These are phyloP conservation scores for Tetheella fluctuosa DNA, from an alignment of 2,888 invertebrate species.

Conservation along the genomic window DNA sequence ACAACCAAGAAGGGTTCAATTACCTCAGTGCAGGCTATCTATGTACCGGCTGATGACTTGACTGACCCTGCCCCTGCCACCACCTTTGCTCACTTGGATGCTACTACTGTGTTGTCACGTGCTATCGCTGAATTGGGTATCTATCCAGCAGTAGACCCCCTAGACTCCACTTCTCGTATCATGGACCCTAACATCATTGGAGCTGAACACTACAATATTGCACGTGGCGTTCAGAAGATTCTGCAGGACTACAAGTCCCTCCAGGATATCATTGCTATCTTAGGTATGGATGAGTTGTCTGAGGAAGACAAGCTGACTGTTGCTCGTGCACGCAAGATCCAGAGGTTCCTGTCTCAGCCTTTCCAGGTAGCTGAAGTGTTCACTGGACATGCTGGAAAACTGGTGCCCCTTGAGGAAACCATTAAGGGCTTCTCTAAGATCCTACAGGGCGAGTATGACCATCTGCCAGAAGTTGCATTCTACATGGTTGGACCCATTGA, in stretches of 20 bases:
- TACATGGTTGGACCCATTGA: constrained; percentile 97
- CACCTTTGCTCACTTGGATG: constrained; percentile 98
- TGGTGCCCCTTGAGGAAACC: constrained; percentile 92
- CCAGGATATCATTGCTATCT: constrained; percentile 95
- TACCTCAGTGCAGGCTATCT: constrained; percentile 97
- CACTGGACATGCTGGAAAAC: constrained; percentile 94
- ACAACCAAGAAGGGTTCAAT: constrained; percentile 98
- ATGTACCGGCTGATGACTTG: constrained; percentile 98
- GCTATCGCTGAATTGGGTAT: constrained; percentile 97
- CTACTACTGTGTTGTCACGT: constrained; percentile 96
- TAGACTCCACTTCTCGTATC: constrained; percentile 97
- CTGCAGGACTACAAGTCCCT: constrained; percentile 92
- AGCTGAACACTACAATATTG: constrained; percentile 93
- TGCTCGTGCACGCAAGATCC: constrained; percentile 95
- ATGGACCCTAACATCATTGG: constrained; percentile 97
- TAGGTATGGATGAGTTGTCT: constrained; percentile 85
- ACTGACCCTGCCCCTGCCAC: constrained; percentile 98
- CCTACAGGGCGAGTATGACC: constrained; percentile 91
- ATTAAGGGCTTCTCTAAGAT: constrained; percentile 94
- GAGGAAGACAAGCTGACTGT: constrained; percentile 95
- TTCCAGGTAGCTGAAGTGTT: constrained; percentile 96
- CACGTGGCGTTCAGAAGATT: constrained; percentile 96
- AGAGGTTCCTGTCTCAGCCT: constrained; percentile 95
- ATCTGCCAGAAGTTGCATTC: constrained; percentile 95
- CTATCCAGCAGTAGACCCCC: constrained; percentile 97